A percentile compares a stretch with the other conserved stretches of the same genome.
phyloP scores from a whole-genome alignment of 2,113 vertebrate genomes.

The Marmota monax region DNA sequence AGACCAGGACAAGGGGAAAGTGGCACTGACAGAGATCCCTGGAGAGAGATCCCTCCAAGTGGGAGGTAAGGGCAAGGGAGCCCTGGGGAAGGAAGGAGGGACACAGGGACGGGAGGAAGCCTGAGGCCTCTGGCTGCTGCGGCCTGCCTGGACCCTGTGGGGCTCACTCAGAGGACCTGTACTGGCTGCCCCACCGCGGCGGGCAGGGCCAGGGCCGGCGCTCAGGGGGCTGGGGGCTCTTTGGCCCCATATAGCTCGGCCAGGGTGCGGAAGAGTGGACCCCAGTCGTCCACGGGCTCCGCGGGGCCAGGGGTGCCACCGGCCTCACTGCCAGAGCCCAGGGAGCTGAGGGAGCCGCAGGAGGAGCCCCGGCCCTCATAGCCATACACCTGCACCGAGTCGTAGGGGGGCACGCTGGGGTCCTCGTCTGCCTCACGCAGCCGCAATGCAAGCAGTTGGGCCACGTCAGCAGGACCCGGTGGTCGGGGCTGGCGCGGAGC shows the following conservation, averaged over 20 bases:
- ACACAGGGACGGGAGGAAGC: background rate
- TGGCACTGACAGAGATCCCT: conserved; percentile 36
- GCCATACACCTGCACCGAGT: conserved; percentile 94
- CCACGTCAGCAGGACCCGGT: conserved; percentile 88
- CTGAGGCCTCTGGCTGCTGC: conserved; percentile 54
- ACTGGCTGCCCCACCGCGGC: background rate
- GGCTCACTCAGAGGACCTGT: conserved; percentile 73
- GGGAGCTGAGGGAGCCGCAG: conserved; percentile 93
- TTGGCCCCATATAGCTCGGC: conserved; percentile 92
- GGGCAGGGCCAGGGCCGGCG: background rate
- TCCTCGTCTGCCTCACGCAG: conserved; percentile 93
- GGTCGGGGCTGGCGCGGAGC: conserved; percentile 85
- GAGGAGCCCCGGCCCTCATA: conserved; percentile 93
- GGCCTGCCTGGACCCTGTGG: conserved; percentile 36
- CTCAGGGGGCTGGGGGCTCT: conserved; percentile 80
- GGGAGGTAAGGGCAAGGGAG: background rate
- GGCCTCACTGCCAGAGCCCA: conserved; percentile 87
- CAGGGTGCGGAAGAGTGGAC: conserved; percentile 92
- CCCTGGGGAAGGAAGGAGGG: background rate
- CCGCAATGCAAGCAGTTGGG: conserved; percentile 91
- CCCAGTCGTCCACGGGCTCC: conserved; percentile 91
- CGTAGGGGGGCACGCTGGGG: conserved; percentile 93
- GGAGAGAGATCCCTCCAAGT: conserved; percentile 49
- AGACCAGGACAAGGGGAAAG: conserved; percentile 10
- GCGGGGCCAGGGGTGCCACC: conserved; percentile 48